Percentiles rank a stretch among this genome's conserved stretches.
Conservation (phyloP, 2,113 vertebrate species). For the Mystacornis crossleyi region DNA sequence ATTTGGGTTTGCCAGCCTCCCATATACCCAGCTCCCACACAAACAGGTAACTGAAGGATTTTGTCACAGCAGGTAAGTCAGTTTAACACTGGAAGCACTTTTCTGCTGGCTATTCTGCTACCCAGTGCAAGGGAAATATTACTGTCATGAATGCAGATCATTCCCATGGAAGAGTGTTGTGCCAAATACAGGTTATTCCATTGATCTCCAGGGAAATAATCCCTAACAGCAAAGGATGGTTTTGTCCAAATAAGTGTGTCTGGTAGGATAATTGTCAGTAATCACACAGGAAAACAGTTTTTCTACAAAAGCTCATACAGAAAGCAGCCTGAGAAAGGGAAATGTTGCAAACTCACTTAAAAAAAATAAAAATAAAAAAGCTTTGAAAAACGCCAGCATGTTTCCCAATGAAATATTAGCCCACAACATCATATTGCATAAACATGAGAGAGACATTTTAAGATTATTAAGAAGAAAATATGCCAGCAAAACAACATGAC, state of each 20-base stretch:
- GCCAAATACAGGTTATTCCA: not conserved
- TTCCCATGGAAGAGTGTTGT: not conserved
- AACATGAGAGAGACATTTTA: not conserved
- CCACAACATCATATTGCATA: not conserved
- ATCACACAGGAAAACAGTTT: not conserved
- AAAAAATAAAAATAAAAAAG: not conserved
- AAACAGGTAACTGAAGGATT: not conserved
- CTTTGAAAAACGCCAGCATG: not conserved
- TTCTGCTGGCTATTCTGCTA: not conserved
- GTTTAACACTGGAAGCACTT: not conserved
- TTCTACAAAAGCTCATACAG: not conserved
- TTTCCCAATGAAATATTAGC: not conserved
- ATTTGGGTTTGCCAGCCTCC: not conserved
- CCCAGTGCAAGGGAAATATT: not conserved
- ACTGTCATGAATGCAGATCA: not conserved
- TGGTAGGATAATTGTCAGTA: not conserved
- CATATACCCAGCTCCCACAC: not conserved
- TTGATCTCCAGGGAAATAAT: not conserved
- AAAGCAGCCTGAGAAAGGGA: not conserved
- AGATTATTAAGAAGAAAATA: not conserved
- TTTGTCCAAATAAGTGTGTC: not conserved
- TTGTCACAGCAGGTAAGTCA: not conserved
- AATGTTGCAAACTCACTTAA: not conserved
- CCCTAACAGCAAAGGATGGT: not conserved
- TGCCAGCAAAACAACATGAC: not conserved